Evolutionary conservation across 2,113 vertebrate species (phyloP), one percentile per base, ranked within the genome.

Genomic region (Sorex araneus): DNA sequence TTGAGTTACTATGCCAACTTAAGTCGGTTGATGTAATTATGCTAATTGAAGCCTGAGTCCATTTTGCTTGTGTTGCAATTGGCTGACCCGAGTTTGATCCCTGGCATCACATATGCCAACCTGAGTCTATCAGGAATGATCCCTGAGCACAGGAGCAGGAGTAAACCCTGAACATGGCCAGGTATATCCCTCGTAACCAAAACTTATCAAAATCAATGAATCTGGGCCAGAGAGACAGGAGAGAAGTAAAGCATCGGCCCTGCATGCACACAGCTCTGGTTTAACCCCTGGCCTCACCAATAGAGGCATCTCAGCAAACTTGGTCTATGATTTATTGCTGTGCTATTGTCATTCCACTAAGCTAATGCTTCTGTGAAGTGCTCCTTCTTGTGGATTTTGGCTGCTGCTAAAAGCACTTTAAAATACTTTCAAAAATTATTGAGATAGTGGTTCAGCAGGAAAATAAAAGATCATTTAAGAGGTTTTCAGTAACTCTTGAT

Each of bases 381-480:
- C 0, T 74, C 15, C 71, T 80, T 64, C 23, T 63, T 60, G 43
- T 32, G 15, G 67, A 3, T 45, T 30, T 45, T 47, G 18, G 18
- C 21, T 10, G 71, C 10, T 23, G 12, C 40, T 76, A 71, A 77
- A 92, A 63, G 54, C 45, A 25, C 45, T 90, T 84, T 45, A 15
- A 80, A 89, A 90, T 60, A 60, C 57, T 60, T 19, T 60, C 19
- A 60, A 60, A 60, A 76, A 60, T 76, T 47, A 84, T 43, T 76
- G 11, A 43, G 40, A 13, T 36, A 4, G 9, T 54, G 0, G 0
- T 71, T 23, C 11, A 36, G 28, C 77, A 7, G 19, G 23, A 89
- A 19, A 74, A 76, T 0, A 45, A 28, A 78, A 5, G 9, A 23
- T 75, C 6, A 67, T 23, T 4, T 28, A 9, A 6, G 18, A 47